Evolutionary conservation across 2,888 invertebrate genomes (phyloP).

Genomic region (Mongoloraphidia duomilia): DNA sequence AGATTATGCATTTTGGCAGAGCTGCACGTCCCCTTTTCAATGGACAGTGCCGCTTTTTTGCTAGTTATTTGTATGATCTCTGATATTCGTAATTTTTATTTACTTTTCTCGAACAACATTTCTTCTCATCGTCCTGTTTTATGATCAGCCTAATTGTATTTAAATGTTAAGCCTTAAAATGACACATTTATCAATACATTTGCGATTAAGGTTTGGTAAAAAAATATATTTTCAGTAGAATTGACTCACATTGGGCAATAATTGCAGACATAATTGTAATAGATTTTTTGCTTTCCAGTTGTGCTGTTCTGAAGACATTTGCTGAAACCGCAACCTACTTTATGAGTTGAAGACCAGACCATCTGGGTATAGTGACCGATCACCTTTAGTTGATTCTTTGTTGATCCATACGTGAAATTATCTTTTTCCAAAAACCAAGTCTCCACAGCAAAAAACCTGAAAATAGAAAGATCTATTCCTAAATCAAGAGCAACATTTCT

Average conservation of each 20-base stretch:
- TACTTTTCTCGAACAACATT: too few species aligned
- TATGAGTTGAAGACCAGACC: constrained; percentile 67
- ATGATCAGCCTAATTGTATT: too few species aligned
- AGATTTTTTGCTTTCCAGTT: constrained; percentile 36
- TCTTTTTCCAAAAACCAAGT: constrained; percentile 64
- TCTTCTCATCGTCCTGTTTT: too few species aligned
- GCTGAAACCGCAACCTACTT: constrained; percentile 62
- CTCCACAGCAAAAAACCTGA: constrained; percentile 64
- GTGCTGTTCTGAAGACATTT: constrained; percentile 39
- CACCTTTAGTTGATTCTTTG: constrained; percentile 40
- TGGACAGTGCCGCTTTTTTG: too few species aligned
- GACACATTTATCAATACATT: neutral
- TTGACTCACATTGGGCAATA: constrained; percentile 65
- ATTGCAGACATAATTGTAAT: constrained; percentile 71
- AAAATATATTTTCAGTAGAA: neutral
- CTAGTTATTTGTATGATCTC: too few species aligned
- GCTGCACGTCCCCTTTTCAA: too few species aligned
- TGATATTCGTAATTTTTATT: too few species aligned
- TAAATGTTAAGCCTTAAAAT: too few species aligned
- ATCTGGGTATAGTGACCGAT: constrained; percentile 73
- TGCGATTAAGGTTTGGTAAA: constrained; percentile 7
- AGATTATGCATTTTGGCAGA: too few species aligned
- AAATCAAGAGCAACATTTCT: too few species aligned
- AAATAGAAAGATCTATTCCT: constrained; percentile 15
- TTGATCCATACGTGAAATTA: constrained; percentile 55